These are phyloP conservation scores for Phasia obesa DNA, from an alignment of 2,888 invertebrate genomes.

Conservation along the genomic window DNA sequence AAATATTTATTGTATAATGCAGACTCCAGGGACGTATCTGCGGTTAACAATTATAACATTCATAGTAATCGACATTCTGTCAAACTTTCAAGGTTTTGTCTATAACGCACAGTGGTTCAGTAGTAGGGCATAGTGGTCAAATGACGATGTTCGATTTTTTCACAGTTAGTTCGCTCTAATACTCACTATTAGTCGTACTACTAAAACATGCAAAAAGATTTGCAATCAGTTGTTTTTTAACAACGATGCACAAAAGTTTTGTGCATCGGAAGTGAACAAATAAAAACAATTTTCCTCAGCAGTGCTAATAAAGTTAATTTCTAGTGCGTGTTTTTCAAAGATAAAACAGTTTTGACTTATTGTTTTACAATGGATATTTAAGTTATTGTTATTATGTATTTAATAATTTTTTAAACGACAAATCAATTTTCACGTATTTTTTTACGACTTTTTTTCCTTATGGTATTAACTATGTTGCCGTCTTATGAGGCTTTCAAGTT, in stretches of 20 bases:
- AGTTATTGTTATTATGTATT: constrained; percentile 31
- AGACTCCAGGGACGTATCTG: too few relatives aligned
- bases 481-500: constrained; percentile 31
- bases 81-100: too few relatives aligned
- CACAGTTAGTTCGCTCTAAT: constrained; percentile 3
- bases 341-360: constrained; percentile 1
- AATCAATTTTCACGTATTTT: constrained; percentile 10
- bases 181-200: constrained; percentile 11
- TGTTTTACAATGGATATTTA: constrained; percentile 1
- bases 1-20: too few relatives aligned
- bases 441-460: constrained; percentile 28
- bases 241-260: background rate
- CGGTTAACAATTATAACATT: too few relatives aligned
- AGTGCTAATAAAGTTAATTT: constrained; percentile 19
- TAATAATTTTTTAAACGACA: constrained; percentile 17
- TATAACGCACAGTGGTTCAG: background rate
- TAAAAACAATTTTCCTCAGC: constrained; percentile 14
- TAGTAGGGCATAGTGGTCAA: background rate
- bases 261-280: constrained; percentile 16
- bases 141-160: background rate
- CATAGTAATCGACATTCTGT: too few relatives aligned
- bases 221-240: constrained; percentile 16
- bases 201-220: constrained; percentile 10
- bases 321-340: constrained; percentile 18
- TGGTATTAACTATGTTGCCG: constrained; percentile 35